Percentiles rank a stretch among this genome's conserved stretches.
Evolutionary conservation across 2,113 vertebrate species (phyloP).

Genomic region (Lamprologus speciosus): DNA sequence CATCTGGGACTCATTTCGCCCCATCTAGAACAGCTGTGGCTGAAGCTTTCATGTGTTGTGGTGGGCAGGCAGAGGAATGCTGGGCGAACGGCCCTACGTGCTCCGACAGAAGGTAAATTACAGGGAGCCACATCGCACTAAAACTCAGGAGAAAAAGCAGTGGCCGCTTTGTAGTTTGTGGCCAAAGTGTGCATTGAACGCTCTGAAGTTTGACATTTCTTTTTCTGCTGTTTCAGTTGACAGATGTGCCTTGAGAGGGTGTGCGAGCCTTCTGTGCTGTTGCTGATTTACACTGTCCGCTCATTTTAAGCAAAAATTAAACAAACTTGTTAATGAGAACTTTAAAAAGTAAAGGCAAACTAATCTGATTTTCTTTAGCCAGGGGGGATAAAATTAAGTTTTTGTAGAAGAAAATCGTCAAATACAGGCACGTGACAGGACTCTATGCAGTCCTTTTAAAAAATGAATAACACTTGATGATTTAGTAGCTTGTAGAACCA

Average conservation of each 20-base stretch:
- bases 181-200: not conserved
- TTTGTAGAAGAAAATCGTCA: not conserved
- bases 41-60: constrained; percentile 58
- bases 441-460: not conserved
- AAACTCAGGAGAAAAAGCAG: constrained; percentile 37
- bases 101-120: constrained; percentile 61
- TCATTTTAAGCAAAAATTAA: not conserved
- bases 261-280: not conserved
- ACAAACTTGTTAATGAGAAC: not conserved
- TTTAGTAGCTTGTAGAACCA: not conserved
- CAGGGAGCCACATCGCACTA: constrained; percentile 24
- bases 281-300: not conserved
- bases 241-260: constrained; percentile 11
- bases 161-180: constrained; percentile 31
- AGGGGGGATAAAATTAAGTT: not conserved
- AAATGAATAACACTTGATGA: fast-evolving
- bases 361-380: not conserved
- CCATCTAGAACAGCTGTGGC: constrained; percentile 59
- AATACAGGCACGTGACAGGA: not conserved
- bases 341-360: not conserved
- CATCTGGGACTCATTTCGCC: constrained; percentile 61
- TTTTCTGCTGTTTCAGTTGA: not conserved
- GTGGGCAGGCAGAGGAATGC: constrained; percentile 54
- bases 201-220: constrained; percentile 21
- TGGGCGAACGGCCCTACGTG: constrained; percentile 5